Conservation (phyloP, 1,140 invertebrate genomes). For the Tribolium castaneum region DNA sequence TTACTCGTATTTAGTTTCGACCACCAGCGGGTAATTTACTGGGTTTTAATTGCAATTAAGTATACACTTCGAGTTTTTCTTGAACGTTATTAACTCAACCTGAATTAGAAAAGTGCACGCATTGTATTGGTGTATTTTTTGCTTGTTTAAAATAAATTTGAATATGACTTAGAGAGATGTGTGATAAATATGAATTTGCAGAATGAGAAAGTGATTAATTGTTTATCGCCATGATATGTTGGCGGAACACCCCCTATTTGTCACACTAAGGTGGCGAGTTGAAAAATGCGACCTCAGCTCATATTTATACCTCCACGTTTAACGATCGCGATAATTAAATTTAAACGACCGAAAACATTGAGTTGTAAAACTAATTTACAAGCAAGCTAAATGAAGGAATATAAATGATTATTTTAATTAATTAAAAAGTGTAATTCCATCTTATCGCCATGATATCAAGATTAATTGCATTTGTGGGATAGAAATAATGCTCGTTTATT, state of each 20-base stretch:
- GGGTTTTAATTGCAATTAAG: background rate
- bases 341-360: conserved; percentile 14
- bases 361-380: conserved; percentile 31
- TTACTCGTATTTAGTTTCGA: background rate
- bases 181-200: background rate
- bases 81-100: background rate
- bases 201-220: background rate
- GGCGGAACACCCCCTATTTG: background rate
- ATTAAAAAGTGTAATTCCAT: conserved; percentile 38
- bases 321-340: conserved; percentile 11
- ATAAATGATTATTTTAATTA: conserved; percentile 36
- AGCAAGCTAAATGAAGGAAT: conserved; percentile 27
- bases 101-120: background rate
- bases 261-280: background rate
- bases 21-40: background rate
- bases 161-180: background rate
- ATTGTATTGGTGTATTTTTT: background rate
- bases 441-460: conserved; percentile 38
- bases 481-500: conserved; percentile 2
- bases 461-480: conserved; percentile 39
- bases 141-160: background rate
- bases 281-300: background rate
- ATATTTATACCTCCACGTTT: background rate
- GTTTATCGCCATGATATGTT: background rate
- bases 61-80: background rate